Conservation (phyloP, 2,888 invertebrate species). For the Acanthococcus lagerstroemiae region DNA sequence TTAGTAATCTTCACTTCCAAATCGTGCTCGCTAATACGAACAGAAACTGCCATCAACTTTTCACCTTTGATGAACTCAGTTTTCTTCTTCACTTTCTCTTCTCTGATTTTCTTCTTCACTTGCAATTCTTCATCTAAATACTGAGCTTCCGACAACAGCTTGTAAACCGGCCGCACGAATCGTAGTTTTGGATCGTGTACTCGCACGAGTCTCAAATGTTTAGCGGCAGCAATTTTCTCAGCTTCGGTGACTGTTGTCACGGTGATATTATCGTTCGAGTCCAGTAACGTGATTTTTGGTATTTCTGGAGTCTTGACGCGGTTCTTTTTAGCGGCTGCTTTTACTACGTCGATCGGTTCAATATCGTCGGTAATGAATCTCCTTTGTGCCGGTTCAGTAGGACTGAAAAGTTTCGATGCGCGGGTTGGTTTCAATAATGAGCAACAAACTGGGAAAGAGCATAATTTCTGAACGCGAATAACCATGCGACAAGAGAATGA, state of each 20-base stretch:
- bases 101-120: slow-evolving; percentile 40
- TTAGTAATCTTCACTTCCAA: slow-evolving; percentile 54
- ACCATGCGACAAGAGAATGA: no score
- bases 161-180: slow-evolving; percentile 56
- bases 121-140: slow-evolving; percentile 53
- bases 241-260: slow-evolving; percentile 59
- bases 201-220: slow-evolving; percentile 60
- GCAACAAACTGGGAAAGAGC: no score
- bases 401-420: no score
- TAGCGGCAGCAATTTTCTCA: slow-evolving; percentile 54
- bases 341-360: not conserved
- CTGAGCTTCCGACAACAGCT: slow-evolving; percentile 57
- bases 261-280: slow-evolving; percentile 48
- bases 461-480: no score
- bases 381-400: no score
- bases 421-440: no score
- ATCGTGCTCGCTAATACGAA: slow-evolving; percentile 56
- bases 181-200: slow-evolving; percentile 57
- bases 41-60: slow-evolving; percentile 53
- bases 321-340: not conserved
- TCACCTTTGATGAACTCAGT: slow-evolving; percentile 49
- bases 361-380: no score
- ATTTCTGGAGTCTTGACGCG: slow-evolving; percentile 18
- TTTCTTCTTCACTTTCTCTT: slow-evolving; percentile 44
- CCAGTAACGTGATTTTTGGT: slow-evolving; percentile 51